phyloP scores from a whole-genome alignment of 2,113 vertebrate species.

The Plecturocebus donacophilus region DNA sequence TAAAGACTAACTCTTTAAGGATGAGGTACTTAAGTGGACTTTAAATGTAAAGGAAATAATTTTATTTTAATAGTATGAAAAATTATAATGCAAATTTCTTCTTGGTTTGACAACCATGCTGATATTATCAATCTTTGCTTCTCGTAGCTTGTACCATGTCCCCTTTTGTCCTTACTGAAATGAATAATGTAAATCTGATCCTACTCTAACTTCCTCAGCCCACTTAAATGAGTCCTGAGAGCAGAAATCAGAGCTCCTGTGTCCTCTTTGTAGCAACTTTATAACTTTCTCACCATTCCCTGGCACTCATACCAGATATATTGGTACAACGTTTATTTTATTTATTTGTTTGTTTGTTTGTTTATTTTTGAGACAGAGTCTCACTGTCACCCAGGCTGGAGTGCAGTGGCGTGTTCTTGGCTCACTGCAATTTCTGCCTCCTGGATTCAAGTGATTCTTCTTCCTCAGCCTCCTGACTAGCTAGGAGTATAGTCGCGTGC shows the following conservation, averaged over 20 bases:
- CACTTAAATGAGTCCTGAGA: not conserved
- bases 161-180: slow-evolving; percentile 25
- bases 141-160: not conserved
- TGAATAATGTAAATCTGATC: not conserved
- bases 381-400: too few relatives aligned
- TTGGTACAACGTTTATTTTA: not conserved
- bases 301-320: not conserved
- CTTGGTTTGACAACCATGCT: not conserved
- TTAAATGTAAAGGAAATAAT: not conserved
- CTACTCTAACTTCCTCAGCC: not conserved
- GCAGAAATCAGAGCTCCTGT: not conserved
- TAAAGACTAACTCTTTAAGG: not conserved
- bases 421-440: too few relatives aligned
- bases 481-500: too few relatives aligned
- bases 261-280: not conserved
- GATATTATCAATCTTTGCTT: not conserved
- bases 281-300: not conserved
- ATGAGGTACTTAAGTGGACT: not conserved
- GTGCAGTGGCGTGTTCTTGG: too few relatives aligned
- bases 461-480: too few relatives aligned
- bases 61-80: slow-evolving; percentile 4
- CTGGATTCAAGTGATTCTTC: too few relatives aligned
- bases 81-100: not conserved
- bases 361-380: too few relatives aligned
- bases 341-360: too few relatives aligned